Conservation (phyloP, 2,888 invertebrate genomes). For the Andrena haemorrhoa region DNA sequence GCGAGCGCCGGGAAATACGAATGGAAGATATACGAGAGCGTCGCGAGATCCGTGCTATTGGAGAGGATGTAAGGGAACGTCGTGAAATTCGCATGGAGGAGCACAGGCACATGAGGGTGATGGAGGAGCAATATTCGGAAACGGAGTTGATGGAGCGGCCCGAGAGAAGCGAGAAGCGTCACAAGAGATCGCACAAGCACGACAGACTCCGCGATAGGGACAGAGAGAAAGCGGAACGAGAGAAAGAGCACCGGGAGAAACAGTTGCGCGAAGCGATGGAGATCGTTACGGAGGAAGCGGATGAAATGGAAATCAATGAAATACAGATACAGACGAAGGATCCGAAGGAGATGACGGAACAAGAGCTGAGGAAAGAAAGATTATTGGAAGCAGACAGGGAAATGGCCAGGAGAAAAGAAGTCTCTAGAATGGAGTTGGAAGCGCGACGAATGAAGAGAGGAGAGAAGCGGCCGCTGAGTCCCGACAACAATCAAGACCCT, state of each 20-base stretch:
- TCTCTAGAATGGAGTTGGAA: slow-evolving; percentile 90
- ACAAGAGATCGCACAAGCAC: slow-evolving; percentile 86
- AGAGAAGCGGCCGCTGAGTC: slow-evolving; percentile 84
- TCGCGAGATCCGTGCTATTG: slow-evolving; percentile 74
- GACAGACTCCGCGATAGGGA: slow-evolving; percentile 86
- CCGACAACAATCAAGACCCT: slow-evolving; percentile 78
- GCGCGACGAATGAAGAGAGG: slow-evolving; percentile 89
- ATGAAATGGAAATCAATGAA: slow-evolving; percentile 79
- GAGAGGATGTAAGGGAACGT: slow-evolving; percentile 76
- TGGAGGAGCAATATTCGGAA: slow-evolving; percentile 79
- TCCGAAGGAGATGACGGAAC: slow-evolving; percentile 83
- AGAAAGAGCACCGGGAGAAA: slow-evolving; percentile 80
- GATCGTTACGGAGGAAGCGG: slow-evolving; percentile 81
- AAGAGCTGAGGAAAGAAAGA: slow-evolving; percentile 85
- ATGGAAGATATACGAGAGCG: slow-evolving; percentile 81
- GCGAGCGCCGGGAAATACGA: slow-evolving; percentile 79
- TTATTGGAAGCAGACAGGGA: slow-evolving; percentile 86
- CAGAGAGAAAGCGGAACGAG: slow-evolving; percentile 78
- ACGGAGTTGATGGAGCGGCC: slow-evolving; percentile 76
- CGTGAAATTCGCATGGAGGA: slow-evolving; percentile 78
- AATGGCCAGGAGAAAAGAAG: slow-evolving; percentile 92
- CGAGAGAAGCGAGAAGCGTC: slow-evolving; percentile 79
- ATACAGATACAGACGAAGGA: slow-evolving; percentile 80
- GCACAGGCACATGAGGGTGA: slow-evolving; percentile 75
- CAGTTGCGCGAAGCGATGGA: slow-evolving; percentile 80